Percentiles rank a stretch among this genome's conserved stretches.
Evolutionary conservation across 2,113 vertebrate species (phyloP).

Genomic region (Phaetusa simplex): DNA sequence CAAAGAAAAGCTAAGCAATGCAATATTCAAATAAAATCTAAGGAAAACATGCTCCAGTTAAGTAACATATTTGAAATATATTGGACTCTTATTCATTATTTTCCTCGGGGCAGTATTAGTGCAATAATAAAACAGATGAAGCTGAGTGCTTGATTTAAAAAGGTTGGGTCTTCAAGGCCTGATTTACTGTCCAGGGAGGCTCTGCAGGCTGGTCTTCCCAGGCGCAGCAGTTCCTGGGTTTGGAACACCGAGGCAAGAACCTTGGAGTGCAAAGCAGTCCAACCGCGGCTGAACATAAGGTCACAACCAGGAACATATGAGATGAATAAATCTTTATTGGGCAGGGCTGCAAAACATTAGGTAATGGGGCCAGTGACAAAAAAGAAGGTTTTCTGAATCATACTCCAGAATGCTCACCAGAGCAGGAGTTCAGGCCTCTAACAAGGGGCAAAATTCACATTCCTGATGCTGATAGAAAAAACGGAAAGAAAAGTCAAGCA

Average conservation of each 20-base stretch:
- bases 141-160: not conserved
- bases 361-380: slow-evolving; percentile 45
- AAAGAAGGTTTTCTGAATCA: slow-evolving; percentile 37
- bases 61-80: not conserved
- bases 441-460: not conserved
- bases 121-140: not conserved
- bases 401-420: not conserved
- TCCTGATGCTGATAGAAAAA: not conserved
- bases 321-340: slow-evolving; percentile 51
- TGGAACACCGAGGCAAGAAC: not conserved
- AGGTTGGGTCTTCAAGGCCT: not conserved
- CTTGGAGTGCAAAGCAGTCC: not conserved
- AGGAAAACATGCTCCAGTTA: not conserved
- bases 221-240: not conserved
- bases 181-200: not conserved
- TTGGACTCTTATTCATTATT: not conserved
- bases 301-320: slow-evolving; percentile 56
- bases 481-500: not conserved
- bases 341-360: slow-evolving; percentile 58
- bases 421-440: not conserved
- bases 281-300: slow-evolving; percentile 27
- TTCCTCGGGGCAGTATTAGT: not conserved
- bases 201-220: slow-evolving; percentile 24
- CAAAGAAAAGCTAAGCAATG: not conserved
- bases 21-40: not conserved